A percentile compares a stretch with the other conserved stretches of the same genome.
phyloP scores from a whole-genome alignment of 2,113 vertebrate genomes.

The Pagrus major region DNA sequence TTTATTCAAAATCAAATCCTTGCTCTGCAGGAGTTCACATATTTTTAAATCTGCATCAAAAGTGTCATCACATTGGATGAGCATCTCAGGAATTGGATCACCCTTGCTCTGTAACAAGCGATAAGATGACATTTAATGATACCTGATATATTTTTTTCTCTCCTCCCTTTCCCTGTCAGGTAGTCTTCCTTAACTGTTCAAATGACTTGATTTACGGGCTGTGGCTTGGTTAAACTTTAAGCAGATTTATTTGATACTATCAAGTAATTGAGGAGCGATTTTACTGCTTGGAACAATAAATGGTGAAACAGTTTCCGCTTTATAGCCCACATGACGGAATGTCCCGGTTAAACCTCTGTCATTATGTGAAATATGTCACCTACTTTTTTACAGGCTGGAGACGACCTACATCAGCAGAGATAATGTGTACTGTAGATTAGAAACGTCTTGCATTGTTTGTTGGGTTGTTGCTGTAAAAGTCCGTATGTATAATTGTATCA shows the following conservation, averaged over 20 bases:
- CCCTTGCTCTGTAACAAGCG: not conserved
- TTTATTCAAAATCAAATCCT: not conserved
- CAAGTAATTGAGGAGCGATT: slow-evolving; percentile 7
- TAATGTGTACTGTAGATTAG: not conserved
- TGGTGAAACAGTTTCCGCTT: slow-evolving; percentile 6
- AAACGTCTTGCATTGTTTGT: not conserved
- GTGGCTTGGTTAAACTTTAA: slow-evolving; percentile 32
- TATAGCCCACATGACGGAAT: not conserved
- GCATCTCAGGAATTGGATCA: not conserved
- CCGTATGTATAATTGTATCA: not conserved
- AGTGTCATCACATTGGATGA: not conserved
- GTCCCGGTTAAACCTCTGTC: not conserved
- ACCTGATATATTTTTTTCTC: not conserved
- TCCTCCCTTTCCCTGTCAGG: not conserved
- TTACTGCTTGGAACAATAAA: slow-evolving; percentile 17
- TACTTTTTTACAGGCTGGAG: not conserved
- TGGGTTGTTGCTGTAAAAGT: not conserved
- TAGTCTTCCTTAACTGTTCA: not conserved
- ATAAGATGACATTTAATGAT: slow-evolving; percentile 17
- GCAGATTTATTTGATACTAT: not conserved
- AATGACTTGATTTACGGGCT: slow-evolving; percentile 5
- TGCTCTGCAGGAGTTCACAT: not conserved
- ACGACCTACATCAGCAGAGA: not conserved
- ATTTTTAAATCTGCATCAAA: not conserved
- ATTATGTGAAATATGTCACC: slow-evolving; percentile 3